Conservation (phyloP, 2,888 invertebrate species). For the Nomada lathburiana region DNA sequence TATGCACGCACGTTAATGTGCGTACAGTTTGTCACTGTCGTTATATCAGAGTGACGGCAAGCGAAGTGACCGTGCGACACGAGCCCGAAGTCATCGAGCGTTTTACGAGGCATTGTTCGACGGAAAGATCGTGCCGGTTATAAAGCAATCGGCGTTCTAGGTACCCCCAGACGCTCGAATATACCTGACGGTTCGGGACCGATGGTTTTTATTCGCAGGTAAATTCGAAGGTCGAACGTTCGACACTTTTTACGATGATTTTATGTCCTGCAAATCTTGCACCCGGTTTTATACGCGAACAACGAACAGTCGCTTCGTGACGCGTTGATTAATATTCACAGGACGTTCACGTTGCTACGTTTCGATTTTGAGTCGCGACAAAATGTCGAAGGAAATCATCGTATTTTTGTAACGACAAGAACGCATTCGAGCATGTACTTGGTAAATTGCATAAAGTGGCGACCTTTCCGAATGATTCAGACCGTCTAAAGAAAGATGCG, state of each 20-base stretch:
- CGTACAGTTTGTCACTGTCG: conserved; percentile 8
- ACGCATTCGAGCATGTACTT: background rate
- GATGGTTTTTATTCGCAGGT: conserved; percentile 21
- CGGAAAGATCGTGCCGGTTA: conserved; percentile 18
- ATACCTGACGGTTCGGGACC: background rate
- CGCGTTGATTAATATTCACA: background rate
- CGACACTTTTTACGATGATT: conserved; percentile 31
- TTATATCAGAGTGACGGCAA: conserved; percentile 14
- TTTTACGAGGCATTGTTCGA: conserved; percentile 47
- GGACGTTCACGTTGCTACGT: too few species aligned
- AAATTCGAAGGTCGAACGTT: conserved; percentile 17
- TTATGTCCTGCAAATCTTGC: conserved; percentile 14
- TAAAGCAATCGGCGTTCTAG: conserved; percentile 24
- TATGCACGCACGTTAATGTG: background rate
- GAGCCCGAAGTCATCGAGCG: conserved; percentile 39
- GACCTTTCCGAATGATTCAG: background rate
- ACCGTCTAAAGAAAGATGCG: background rate
- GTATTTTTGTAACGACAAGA: background rate
- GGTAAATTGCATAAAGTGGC: background rate
- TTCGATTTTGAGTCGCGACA: too few species aligned
- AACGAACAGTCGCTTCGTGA: background rate
- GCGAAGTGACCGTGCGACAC: conserved; percentile 18
- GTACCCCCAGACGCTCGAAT: background rate
- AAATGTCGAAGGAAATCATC: too few species aligned
- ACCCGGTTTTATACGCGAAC: background rate